Evolutionary conservation across 2,888 invertebrate species (phyloP).

Genomic region (Cybosia mesomella): DNA sequence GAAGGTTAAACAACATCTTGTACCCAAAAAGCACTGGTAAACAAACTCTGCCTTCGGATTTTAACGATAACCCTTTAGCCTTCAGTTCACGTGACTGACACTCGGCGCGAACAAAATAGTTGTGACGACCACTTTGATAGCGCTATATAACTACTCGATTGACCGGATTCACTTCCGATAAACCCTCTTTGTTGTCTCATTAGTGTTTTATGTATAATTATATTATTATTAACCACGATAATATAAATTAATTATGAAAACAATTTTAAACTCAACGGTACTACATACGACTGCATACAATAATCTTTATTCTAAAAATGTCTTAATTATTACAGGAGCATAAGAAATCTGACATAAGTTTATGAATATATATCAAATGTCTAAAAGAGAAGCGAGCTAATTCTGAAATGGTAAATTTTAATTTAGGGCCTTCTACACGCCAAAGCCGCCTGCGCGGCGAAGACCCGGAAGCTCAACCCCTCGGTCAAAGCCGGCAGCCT

Average conservation of each 20-base stretch:
- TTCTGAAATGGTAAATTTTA: no score
- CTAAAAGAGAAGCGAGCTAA: no score
- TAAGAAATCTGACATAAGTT: not conserved
- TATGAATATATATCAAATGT: not conserved
- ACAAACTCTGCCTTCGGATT: slow-evolving; percentile 26
- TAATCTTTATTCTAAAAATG: not conserved
- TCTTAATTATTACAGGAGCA: no score
- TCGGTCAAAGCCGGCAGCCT: no score
- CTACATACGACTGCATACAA: no score
- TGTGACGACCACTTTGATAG: slow-evolving; percentile 39
- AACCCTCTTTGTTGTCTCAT: slow-evolving; percentile 25
- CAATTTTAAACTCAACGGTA: not conserved
- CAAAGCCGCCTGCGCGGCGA: no score
- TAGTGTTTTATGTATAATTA: slow-evolving; percentile 10
- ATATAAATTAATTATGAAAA: slow-evolving; percentile 4
- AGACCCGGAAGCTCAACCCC: no score
- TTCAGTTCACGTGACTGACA: slow-evolving; percentile 41
- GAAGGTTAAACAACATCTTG: slow-evolving; percentile 10
- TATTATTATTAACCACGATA: slow-evolving; percentile 7
- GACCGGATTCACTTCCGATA: slow-evolving; percentile 33
- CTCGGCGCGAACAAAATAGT: slow-evolving; percentile 39
- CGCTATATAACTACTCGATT: slow-evolving; percentile 13
- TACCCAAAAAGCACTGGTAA: slow-evolving; percentile 27
- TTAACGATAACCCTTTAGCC: slow-evolving; percentile 36
- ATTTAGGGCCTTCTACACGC: no score